phyloP scores from a whole-genome alignment of 1,140 invertebrate species.

The Cherax destructor region DNA sequence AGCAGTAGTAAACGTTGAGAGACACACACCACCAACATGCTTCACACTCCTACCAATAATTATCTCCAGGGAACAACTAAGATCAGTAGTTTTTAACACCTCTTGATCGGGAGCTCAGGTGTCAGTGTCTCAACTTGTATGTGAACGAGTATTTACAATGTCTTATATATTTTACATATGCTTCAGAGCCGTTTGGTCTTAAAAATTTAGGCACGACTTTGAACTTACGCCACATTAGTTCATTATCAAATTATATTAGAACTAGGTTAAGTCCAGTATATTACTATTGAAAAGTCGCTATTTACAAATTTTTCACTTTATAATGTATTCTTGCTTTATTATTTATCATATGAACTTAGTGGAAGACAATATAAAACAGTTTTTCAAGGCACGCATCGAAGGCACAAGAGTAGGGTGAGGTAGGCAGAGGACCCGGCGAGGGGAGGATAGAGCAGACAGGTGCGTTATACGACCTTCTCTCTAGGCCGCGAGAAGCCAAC shows the following conservation, averaged over 20 bases:
- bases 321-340: too few species aligned
- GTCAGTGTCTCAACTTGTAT: too few species aligned
- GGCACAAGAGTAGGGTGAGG: slow-evolving; percentile 1
- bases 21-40: background rate
- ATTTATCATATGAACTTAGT: background rate
- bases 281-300: too few species aligned
- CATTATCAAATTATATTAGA: too few species aligned
- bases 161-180: too few species aligned
- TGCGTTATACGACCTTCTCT: background rate
- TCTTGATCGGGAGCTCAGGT: background rate
- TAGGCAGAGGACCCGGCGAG: background rate
- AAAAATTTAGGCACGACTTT: too few species aligned
- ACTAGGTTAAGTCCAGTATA: too few species aligned
- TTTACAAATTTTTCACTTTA: too few species aligned
- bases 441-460: background rate
- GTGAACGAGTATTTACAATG: too few species aligned
- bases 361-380: too few species aligned
- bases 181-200: too few species aligned
- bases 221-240: too few species aligned
- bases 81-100: background rate
- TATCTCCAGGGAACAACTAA: background rate
- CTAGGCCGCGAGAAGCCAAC: slow-evolving; percentile 26
- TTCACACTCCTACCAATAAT: background rate
- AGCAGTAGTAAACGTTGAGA: slow-evolving; percentile 13
- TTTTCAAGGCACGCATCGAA: background rate